Evolutionary conservation across 2,888 invertebrate species (phyloP).

Genomic region (Clusia tigrina): DNA sequence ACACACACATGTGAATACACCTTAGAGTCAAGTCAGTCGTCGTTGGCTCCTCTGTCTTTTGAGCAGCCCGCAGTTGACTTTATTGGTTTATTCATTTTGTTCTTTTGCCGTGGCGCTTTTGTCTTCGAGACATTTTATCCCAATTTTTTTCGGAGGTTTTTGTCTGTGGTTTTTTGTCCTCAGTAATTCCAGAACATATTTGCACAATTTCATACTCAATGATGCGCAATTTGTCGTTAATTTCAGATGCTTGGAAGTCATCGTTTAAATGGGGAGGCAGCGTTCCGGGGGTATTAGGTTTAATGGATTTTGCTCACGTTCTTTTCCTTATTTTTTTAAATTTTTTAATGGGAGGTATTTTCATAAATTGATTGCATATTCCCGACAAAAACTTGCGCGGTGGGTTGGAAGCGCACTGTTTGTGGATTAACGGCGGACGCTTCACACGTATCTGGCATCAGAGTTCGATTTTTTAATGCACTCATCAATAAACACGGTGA

Average conservation of each 20-base stretch:
- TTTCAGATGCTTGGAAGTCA: conserved; percentile 43
- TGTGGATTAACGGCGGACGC: too few species aligned
- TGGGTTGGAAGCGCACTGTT: too few species aligned
- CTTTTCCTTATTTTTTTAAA: too few species aligned
- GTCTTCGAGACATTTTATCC: conserved; percentile 16
- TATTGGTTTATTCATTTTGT: conserved; percentile 2
- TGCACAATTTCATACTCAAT: conserved; percentile 42
- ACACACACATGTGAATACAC: too few species aligned
- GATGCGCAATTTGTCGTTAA: conserved; percentile 56
- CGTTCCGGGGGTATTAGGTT: not conserved
- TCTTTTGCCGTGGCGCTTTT: conserved; percentile 1
- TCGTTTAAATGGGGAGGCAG: too few species aligned
- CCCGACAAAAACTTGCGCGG: not conserved
- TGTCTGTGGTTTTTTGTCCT: not conserved
- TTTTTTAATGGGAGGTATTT: not conserved
- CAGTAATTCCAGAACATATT: conserved; percentile 21
- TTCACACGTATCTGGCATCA: too few species aligned
- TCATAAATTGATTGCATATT: not conserved
- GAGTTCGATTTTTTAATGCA: too few species aligned
- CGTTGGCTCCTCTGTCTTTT: too few species aligned
- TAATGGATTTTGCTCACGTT: not conserved
- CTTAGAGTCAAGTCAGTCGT: not conserved
- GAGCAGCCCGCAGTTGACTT: not conserved
- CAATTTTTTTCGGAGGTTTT: not conserved
- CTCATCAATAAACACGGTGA: too few species aligned